These are phyloP conservation scores for Netelia inedita DNA, from an alignment of 2,888 invertebrate genomes.

Conservation along the genomic window DNA sequence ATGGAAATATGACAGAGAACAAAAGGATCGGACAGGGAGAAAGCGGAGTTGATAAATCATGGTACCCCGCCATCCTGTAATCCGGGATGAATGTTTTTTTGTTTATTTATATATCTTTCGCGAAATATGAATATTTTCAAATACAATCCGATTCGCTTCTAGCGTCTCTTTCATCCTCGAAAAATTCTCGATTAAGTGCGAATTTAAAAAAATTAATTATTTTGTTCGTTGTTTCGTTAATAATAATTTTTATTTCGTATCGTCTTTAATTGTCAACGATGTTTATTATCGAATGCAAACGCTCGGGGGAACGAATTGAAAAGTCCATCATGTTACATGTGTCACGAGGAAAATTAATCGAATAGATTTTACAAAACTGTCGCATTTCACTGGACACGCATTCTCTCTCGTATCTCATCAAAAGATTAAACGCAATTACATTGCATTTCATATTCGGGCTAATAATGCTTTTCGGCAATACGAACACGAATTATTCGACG, in stretches of 20 bases:
- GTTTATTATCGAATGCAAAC: background rate
- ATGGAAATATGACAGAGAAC: background rate
- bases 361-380: no score
- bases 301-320: background rate
- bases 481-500: conserved; percentile 64
- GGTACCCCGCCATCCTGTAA: background rate
- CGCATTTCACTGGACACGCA: background rate
- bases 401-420: conserved; percentile 4
- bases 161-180: background rate
- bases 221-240: background rate
- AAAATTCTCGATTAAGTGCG: background rate
- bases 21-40: background rate
- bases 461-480: conserved; percentile 4
- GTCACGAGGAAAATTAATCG: no score
- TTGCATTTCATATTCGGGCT: conserved; percentile 59
- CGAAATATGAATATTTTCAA: background rate
- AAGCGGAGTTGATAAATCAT: background rate
- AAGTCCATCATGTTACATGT: no score
- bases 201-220: background rate
- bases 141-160: background rate
- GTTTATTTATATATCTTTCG: background rate
- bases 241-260: background rate
- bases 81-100: background rate
- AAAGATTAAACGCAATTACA: conserved; percentile 65
- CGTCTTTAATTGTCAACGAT: background rate